A percentile compares a stretch with the other conserved stretches of the same genome.
Evolutionary conservation across 2,888 invertebrate genomes (phyloP).

Genomic region (Cataglyphis rosenhaueri): DNA sequence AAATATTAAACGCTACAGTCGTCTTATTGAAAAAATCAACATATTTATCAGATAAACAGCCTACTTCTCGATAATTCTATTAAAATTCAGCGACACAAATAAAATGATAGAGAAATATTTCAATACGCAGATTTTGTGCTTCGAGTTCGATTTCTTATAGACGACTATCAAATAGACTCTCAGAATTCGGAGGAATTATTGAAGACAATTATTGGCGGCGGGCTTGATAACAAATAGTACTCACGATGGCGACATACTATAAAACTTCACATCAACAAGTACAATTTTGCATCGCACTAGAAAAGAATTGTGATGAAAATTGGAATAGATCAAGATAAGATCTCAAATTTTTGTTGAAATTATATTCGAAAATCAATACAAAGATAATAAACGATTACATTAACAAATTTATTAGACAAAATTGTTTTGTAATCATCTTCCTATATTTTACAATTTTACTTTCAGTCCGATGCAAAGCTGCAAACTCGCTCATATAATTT

Average conservation of each 20-base stretch:
- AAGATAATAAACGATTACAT: background rate
- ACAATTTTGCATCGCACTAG: constrained; percentile 12
- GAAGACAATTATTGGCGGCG: constrained; percentile 47
- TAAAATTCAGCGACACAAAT: background rate
- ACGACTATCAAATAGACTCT: background rate
- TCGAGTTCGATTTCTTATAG: background rate
- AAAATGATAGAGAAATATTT: background rate
- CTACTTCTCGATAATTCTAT: background rate
- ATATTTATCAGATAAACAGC: constrained; percentile 13
- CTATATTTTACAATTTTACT: background rate
- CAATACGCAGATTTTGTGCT: background rate
- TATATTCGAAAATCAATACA: background rate
- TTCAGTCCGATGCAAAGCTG: constrained; percentile 31
- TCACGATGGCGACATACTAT: constrained; percentile 10
- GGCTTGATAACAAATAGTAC: constrained; percentile 52
- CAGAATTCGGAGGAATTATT: constrained; percentile 44
- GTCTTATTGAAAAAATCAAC: background rate
- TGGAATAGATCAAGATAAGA: background rate
- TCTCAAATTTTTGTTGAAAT: background rate
- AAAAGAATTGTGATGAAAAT: background rate
- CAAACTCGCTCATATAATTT: constrained; percentile 18
- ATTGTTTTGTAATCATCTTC: background rate
- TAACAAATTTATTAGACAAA: constrained; percentile 11
- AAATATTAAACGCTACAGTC: background rate
- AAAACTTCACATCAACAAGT: constrained; percentile 2